A percentile compares a stretch with the other conserved stretches of the same genome.
Conservation (phyloP, 1,140 invertebrate species). For the Lycorma delicatula region DNA sequence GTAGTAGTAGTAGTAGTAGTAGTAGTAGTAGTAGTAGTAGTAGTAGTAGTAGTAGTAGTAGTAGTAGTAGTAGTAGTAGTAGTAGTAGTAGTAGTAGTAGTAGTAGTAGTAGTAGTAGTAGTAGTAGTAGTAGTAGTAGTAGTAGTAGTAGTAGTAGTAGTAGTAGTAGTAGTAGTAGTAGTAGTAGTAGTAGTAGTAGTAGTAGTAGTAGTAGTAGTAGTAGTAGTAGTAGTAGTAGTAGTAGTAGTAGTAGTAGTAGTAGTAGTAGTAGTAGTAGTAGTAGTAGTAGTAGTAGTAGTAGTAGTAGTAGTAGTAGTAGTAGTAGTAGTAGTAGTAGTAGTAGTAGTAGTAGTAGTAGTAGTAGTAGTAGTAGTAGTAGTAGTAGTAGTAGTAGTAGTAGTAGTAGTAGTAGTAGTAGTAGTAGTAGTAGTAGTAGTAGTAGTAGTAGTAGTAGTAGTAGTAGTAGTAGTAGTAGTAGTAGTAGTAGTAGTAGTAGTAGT, state of each 20-base stretch:
- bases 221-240: neutral
- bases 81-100: neutral
- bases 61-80: neutral
- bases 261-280: neutral
- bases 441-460: neutral
- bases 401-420: neutral
- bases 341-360: neutral
- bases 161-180: neutral
- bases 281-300: neutral
- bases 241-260: neutral
- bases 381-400: neutral
- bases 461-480: neutral
- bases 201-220: neutral
- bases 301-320: neutral
- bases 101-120: neutral
- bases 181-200: neutral
- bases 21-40: neutral
- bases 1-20: neutral
- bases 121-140: neutral
- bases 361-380: neutral
- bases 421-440: neutral
- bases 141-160: neutral
- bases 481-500: neutral
- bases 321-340: neutral
- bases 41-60: neutral